These are phyloP conservation scores for Siphamia tubifer DNA, from an alignment of 2,113 vertebrate species.

Conservation along the genomic window DNA sequence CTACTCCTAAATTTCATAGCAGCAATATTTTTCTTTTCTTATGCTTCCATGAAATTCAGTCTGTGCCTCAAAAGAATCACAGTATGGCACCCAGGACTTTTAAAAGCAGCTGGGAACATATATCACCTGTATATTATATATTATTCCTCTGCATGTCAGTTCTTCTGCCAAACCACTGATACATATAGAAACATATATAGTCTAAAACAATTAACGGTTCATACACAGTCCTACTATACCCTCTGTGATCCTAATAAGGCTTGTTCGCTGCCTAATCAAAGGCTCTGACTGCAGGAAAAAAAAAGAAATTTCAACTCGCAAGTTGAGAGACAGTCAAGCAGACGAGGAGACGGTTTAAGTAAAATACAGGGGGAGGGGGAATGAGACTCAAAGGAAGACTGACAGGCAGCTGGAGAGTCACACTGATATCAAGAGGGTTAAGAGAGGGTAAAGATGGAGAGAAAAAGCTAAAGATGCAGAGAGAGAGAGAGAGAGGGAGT, in stretches of 20 bases:
- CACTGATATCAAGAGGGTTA: slow-evolving; percentile 9
- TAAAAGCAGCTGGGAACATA: no score
- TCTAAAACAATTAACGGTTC: neutral
- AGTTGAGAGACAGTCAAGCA: neutral
- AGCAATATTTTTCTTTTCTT: no score
- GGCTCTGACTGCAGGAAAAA: neutral
- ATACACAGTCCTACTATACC: neutral
- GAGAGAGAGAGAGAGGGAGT: slow-evolving; percentile 7
- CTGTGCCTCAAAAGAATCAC: no score
- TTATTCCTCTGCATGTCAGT: no score
- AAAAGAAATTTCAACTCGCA: neutral
- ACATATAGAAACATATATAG: neutral
- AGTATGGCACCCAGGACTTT: no score
- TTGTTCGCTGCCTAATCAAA: slow-evolving; percentile 17
- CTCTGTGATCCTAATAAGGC: slow-evolving; percentile 29
- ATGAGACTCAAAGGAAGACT: slow-evolving; percentile 6
- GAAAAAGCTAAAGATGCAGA: slow-evolving; percentile 39
- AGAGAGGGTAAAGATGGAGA: slow-evolving; percentile 17
- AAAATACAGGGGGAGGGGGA: neutral
- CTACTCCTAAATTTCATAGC: no score
- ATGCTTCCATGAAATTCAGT: no score
- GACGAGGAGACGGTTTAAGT: slow-evolving; percentile 2
- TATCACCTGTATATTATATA: no score
- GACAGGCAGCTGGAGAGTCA: slow-evolving; percentile 13
- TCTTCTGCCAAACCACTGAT: slow-evolving; percentile 13